These are phyloP conservation scores for Terrapene triunguis DNA, from an alignment of 2,113 vertebrate species.

Conservation along the genomic window DNA sequence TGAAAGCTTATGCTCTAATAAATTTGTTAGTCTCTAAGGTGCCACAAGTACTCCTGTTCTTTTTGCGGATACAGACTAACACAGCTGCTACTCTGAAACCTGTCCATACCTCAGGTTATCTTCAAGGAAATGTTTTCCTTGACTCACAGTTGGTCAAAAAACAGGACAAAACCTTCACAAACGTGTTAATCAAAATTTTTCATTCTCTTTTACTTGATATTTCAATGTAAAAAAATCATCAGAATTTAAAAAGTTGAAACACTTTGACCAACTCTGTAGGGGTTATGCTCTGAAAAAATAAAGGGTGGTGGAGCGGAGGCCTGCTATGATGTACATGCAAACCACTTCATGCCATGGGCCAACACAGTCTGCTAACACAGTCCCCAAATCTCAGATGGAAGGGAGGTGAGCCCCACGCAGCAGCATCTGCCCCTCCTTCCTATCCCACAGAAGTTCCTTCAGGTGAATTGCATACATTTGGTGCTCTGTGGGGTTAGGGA, in stretches of 20 bases:
- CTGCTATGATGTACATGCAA: neutral
- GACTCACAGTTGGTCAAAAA: constrained; percentile 12
- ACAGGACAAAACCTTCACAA: constrained; percentile 24
- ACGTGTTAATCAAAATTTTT: neutral
- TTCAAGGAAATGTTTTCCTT: constrained; percentile 25
- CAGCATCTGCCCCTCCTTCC: neutral
- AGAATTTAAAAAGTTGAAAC: constrained; percentile 22
- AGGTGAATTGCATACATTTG: neutral
- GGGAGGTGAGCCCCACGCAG: neutral
- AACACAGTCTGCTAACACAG: neutral
- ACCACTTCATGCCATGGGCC: neutral
- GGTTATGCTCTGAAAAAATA: constrained; percentile 27
- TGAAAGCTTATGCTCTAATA: too few relatives aligned
- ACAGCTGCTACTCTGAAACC: too few relatives aligned
- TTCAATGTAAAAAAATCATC: neutral
- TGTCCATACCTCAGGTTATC: neutral
- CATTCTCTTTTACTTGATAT: constrained; percentile 27
- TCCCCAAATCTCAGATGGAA: neutral
- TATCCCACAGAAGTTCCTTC: neutral
- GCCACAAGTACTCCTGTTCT: too few relatives aligned
- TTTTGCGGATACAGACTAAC: too few relatives aligned
- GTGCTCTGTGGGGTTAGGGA: neutral
- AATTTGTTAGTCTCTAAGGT: too few relatives aligned
- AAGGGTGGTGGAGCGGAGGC: constrained; percentile 1
- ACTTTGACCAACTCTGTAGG: constrained; percentile 42